These are phyloP conservation scores for Orchestes rusci DNA, from an alignment of 2,888 invertebrate species.

Conservation along the genomic window DNA sequence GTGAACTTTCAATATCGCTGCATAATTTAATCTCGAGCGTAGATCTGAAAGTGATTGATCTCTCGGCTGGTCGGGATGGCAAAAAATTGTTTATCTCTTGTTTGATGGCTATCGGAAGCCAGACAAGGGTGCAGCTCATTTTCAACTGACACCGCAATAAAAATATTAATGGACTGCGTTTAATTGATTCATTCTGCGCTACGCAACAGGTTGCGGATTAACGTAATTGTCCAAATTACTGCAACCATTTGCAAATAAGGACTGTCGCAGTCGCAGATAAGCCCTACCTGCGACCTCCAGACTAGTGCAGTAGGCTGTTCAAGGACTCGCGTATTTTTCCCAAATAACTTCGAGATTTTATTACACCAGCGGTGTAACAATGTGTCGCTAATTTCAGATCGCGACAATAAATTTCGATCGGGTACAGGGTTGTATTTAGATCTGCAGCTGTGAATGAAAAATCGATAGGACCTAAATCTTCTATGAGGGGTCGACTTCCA, in stretches of 20 bases:
- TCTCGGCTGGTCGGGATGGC: constrained; percentile 11
- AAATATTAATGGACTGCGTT: constrained; percentile 13
- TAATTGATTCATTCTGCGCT: constrained; percentile 11
- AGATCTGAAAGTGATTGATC: constrained; percentile 21
- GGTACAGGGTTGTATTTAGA: constrained; percentile 7
- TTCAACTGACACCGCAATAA: constrained; percentile 18
- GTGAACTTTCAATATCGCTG: constrained; percentile 18
- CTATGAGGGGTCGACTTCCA: no score
- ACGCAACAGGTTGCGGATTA: no score
- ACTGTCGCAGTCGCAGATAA: no score
- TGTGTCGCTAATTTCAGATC: constrained; percentile 22
- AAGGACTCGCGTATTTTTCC: constrained; percentile 19
- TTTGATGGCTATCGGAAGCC: constrained; percentile 8
- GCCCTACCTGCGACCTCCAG: no score
- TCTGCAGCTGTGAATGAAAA: no score
- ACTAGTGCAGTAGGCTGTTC: constrained; percentile 17
- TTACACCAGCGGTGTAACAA: constrained; percentile 20
- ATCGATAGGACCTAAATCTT: no score
- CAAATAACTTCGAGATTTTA: constrained; percentile 20
- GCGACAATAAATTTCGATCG: constrained; percentile 13
- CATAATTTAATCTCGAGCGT: constrained; percentile 15
- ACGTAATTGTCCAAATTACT: no score
- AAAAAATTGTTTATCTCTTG: constrained; percentile 13
- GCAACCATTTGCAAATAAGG: no score
- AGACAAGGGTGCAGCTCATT: constrained; percentile 16